Evolutionary conservation across 30 jellyfish, hydroid and myxozoan species (phyloP).

Genomic region (Morbakka virulenta): DNA sequence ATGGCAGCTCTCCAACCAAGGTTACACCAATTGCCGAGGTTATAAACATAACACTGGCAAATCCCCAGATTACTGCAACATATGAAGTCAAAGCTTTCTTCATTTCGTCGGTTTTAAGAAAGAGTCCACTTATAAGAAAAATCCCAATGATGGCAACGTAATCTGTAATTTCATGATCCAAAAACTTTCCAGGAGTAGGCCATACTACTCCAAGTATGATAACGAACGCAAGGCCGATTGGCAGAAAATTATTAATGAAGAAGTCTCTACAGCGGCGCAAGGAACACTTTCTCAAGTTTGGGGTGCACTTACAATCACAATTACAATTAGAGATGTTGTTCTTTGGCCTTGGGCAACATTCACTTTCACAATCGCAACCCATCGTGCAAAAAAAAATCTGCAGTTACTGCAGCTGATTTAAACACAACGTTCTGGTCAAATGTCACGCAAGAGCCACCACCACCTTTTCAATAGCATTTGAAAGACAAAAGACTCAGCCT

Average conservation of each 20-base stretch:
- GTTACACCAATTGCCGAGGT: slow-evolving; percentile 75
- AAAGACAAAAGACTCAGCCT: no score
- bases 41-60: slow-evolving; percentile 56
- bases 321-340: no score
- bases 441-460: no score
- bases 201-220: slow-evolving; percentile 84
- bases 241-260: slow-evolving; percentile 58
- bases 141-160: slow-evolving; percentile 77
- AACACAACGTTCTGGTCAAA: no score
- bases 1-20: slow-evolving; percentile 48
- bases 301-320: no score
- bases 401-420: no score
- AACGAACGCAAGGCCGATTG: slow-evolving; percentile 64
- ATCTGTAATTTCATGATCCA: slow-evolving; percentile 67
- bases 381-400: no score
- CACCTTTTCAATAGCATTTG: no score
- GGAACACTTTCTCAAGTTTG: no score
- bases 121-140: slow-evolving; percentile 83
- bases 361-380: no score
- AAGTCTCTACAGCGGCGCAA: slow-evolving; percentile 19
- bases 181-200: slow-evolving; percentile 80
- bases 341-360: no score
- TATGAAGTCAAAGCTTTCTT: slow-evolving; percentile 83
- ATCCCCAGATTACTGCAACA: slow-evolving; percentile 79
- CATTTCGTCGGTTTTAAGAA: slow-evolving; percentile 72